Conservation (phyloP, 2,113 vertebrate species). For the Anarrhichthys ocellatus region DNA sequence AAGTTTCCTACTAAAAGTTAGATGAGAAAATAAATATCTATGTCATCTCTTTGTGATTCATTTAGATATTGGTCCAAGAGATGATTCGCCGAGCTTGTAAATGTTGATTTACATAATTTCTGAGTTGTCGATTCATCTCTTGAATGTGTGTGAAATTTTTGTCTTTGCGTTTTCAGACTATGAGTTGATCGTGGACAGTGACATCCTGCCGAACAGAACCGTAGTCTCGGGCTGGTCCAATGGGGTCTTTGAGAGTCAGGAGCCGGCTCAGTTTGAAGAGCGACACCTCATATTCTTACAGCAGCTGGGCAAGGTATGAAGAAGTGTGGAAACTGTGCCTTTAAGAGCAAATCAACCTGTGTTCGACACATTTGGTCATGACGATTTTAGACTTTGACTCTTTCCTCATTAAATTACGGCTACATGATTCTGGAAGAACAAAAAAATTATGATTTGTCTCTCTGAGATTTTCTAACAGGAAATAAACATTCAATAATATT, state of each 20-base stretch:
- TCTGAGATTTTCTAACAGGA: not conserved
- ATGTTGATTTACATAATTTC: not conserved
- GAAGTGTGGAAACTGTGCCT: not conserved
- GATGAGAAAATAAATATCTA: not conserved
- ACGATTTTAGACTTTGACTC: not conserved
- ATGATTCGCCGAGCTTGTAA: not conserved
- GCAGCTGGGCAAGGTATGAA: conserved; percentile 92
- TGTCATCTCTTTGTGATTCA: not conserved
- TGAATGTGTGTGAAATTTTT: not conserved
- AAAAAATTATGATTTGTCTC: not conserved
- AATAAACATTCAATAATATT: not conserved
- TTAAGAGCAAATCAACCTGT: not conserved
- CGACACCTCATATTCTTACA: conserved; percentile 97
- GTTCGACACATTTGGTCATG: not conserved
- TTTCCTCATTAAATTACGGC: not conserved
- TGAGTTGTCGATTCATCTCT: not conserved
- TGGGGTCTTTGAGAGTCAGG: conserved; percentile 89
- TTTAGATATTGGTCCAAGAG: not conserved
- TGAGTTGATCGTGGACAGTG: conserved; percentile 92
- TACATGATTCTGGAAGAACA: not conserved
- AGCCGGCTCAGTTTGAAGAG: conserved; percentile 95
- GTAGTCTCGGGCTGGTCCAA: conserved; percentile 83
- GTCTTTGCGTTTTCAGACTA: conserved; percentile 85
- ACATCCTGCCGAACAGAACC: conserved; percentile 90
- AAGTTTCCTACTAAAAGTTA: not conserved